Percentiles rank a stretch among this genome's conserved stretches.
Conservation (phyloP, 2,797 vertebrate species). For the Periophthalmus magnuspinnatus region DNA sequence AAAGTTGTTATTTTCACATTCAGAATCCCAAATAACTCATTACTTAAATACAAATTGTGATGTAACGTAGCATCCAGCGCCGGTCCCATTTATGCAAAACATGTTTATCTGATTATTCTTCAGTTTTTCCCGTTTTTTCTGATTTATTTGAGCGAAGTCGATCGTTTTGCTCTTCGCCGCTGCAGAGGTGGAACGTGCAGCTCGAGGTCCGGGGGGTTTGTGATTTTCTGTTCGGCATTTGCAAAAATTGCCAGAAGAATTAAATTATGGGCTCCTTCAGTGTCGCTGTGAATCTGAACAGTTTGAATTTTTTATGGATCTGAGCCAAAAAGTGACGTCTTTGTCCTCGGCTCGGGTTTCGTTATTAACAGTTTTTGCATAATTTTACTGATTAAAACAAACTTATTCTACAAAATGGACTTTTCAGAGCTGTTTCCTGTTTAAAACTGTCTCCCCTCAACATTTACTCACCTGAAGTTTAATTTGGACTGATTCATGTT, state of each 20-base stretch:
- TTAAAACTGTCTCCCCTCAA: no score
- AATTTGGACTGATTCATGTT: no score
- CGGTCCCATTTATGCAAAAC: background rate
- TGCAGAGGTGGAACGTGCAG: background rate
- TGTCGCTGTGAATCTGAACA: slow-evolving; percentile 3
- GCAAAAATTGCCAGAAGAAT: slow-evolving; percentile 1
- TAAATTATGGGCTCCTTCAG: slow-evolving; percentile 3
- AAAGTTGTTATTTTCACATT: no score
- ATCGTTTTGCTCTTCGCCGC: background rate
- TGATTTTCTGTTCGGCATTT: slow-evolving; percentile 7
- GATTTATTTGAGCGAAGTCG: background rate
- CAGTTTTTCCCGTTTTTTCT: background rate
- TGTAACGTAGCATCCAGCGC: background rate
- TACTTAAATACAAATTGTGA: background rate
- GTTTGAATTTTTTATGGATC: slow-evolving; percentile 9
- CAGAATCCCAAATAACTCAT: no score
- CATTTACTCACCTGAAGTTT: no score
- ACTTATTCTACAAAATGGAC: no score
- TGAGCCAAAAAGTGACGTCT: slow-evolving; percentile 1
- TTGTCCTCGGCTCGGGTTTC: slow-evolving; percentile 8
- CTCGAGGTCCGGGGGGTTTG: background rate
- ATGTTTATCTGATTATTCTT: background rate
- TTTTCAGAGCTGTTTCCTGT: no score
- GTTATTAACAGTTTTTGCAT: slow-evolving; percentile 3
- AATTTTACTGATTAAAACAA: no score